phyloP scores from a whole-genome alignment of 2,888 invertebrate genomes.

The Oeneis ivallda region DNA sequence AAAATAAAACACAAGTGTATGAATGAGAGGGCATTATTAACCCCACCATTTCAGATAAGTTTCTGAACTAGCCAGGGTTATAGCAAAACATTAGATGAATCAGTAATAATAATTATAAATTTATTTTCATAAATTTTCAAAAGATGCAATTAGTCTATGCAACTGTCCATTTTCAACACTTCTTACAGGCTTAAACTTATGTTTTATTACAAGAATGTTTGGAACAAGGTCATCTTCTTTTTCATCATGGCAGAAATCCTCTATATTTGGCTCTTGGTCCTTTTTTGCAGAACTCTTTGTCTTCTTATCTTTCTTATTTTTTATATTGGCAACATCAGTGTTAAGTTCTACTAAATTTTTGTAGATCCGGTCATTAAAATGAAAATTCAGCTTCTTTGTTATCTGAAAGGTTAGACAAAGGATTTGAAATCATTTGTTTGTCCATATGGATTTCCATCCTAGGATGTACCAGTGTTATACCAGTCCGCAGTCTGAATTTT shows the following conservation, averaged over 20 bases:
- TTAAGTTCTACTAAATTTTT: slow-evolving; percentile 73
- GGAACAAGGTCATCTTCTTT: slow-evolving; percentile 59
- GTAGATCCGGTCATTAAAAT: slow-evolving; percentile 73
- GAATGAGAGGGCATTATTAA: too few relatives aligned
- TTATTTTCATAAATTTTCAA: slow-evolving; percentile 62
- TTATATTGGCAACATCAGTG: slow-evolving; percentile 54
- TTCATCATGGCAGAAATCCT: slow-evolving; percentile 70
- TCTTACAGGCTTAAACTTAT: slow-evolving; percentile 60
- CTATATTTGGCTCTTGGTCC: slow-evolving; percentile 73
- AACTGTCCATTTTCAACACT: slow-evolving; percentile 58
- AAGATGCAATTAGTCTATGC: slow-evolving; percentile 62
- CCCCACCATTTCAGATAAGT: too few relatives aligned
- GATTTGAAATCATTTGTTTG: too few relatives aligned
- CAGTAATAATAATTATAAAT: not conserved
- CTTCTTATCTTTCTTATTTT: slow-evolving; percentile 51
- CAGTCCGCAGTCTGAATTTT: too few relatives aligned
- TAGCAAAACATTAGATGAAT: not conserved
- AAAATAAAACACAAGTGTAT: too few relatives aligned
- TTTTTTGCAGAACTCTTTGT: slow-evolving; percentile 50
- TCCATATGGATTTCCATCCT: too few relatives aligned
- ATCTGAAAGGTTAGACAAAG: slow-evolving; percentile 49
- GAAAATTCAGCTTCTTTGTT: slow-evolving; percentile 72
- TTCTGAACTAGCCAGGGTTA: too few relatives aligned
- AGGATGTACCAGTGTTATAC: too few relatives aligned
- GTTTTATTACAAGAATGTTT: slow-evolving; percentile 56